Conservation (phyloP, 2,888 invertebrate genomes). For the Adelphocoris suturalis region DNA sequence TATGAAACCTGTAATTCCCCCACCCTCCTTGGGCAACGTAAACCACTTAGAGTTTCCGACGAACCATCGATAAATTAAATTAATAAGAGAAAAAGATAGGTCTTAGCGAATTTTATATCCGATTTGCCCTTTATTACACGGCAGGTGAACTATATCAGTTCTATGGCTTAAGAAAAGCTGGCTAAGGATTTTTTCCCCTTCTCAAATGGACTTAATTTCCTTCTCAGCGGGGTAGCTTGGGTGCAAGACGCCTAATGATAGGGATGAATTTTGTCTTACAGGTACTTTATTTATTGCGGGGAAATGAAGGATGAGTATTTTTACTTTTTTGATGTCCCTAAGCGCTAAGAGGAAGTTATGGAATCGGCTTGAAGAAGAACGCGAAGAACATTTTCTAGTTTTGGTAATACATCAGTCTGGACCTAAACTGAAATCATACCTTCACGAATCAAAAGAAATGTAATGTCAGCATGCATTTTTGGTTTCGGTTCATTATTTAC, state of each 20-base stretch:
- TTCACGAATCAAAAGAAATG: too few relatives aligned
- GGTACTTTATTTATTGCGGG: too few relatives aligned
- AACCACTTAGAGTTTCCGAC: slow-evolving; percentile 72
- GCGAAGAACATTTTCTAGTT: too few relatives aligned
- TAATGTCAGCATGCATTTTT: too few relatives aligned
- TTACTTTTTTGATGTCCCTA: too few relatives aligned
- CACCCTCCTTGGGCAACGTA: slow-evolving; percentile 61
- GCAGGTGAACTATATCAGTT: slow-evolving; percentile 58
- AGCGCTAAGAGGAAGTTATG: too few relatives aligned
- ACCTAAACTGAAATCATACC: too few relatives aligned
- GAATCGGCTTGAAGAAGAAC: too few relatives aligned
- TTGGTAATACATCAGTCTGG: too few relatives aligned
- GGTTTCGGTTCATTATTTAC: too few relatives aligned
- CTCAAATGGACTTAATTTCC: slow-evolving; percentile 28
- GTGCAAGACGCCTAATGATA: background rate
- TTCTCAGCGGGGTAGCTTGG: slow-evolving; percentile 34
- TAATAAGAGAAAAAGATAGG: slow-evolving; percentile 73
- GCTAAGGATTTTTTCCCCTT: slow-evolving; percentile 64
- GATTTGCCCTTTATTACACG: slow-evolving; percentile 69
- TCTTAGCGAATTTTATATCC: slow-evolving; percentile 70
- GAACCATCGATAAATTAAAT: slow-evolving; percentile 72
- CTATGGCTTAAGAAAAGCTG: slow-evolving; percentile 63
- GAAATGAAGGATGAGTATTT: too few relatives aligned
- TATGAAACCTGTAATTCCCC: slow-evolving; percentile 73
- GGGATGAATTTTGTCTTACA: background rate